Percentiles rank a stretch among this genome's conserved stretches.
Evolutionary conservation across 2,888 invertebrate species (phyloP).

Genomic region (Agrotis clavis): DNA sequence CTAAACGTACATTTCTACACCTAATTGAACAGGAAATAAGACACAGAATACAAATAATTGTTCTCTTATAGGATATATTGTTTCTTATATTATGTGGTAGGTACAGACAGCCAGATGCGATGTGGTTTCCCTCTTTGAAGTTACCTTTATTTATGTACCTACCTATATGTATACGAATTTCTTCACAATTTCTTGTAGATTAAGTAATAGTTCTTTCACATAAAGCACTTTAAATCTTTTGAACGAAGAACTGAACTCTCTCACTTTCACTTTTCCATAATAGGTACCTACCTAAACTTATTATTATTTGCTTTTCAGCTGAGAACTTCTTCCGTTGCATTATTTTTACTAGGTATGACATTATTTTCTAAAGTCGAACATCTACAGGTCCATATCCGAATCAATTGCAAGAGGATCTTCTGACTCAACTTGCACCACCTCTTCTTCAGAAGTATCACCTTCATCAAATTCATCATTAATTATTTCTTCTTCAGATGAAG

Average conservation of each 20-base stretch:
- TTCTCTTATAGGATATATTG: no score
- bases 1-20: no score
- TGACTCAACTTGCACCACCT: background rate
- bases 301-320: background rate
- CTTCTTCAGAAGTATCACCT: conserved; percentile 28
- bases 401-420: conserved; percentile 39
- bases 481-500: background rate
- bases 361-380: background rate
- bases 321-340: background rate
- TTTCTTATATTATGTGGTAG: no score
- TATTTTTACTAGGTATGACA: background rate
- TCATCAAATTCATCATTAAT: background rate
- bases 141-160: no score
- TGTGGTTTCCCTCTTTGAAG: no score
- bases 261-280: background rate
- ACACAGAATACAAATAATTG: no score
- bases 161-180: no score
- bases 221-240: background rate
- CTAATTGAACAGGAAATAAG: no score
- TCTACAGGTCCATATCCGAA: background rate
- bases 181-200: no score
- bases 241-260: background rate
- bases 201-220: background rate
- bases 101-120: no score
- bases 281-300: background rate